Evolutionary conservation across 2,797 vertebrate species (phyloP), one percentile per base, ranked within the genome.

Genomic region (Schizopygopsis malacanthus): DNA sequence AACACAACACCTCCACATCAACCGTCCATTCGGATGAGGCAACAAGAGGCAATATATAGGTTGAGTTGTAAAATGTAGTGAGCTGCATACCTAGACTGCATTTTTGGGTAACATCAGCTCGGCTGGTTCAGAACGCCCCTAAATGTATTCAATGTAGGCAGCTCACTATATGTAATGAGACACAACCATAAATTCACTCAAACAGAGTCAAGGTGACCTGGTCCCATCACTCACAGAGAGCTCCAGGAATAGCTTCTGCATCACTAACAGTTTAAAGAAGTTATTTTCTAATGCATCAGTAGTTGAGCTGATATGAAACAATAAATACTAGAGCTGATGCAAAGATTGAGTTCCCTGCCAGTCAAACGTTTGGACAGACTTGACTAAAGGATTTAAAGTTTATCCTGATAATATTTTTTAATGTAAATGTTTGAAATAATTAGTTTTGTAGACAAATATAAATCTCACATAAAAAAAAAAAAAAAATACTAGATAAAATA

Each of bases 11-110:
- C 54, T 67, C 65, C 83, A 69, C 75, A 77, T 81, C 79, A 84
- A 37, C 45, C 2, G 20, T 79, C 70, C 80, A 28, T 41, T 18
- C 52, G 43, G 76, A 86, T 87, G 87, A 88, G 65, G 83, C 85
- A 90, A 89, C 73, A 76, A 52, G 12, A 79, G 52, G 65, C 78
- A 79, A 86, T 75, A 78, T 2, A 65, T 2, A 65, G 69, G 37
- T 75, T 67, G 59, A 72, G 25, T 25, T 25, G 22, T 52, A 25
- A 77, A 28, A 41, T 47, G 50, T 25, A 33, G 16, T 67, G 45
- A 16, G 20, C 71, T 41, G 59, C 56, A 59, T 37, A 20, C 33
- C 43, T 12, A 77, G 18, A 75, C 28, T 18, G 20, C 7, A n/a
- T 52, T 75, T 47, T 76, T 77, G 43, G 22, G 4, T 15, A 43